Evolutionary conservation across 2,888 invertebrate species (phyloP).

Genomic region (Carcina quercana): DNA sequence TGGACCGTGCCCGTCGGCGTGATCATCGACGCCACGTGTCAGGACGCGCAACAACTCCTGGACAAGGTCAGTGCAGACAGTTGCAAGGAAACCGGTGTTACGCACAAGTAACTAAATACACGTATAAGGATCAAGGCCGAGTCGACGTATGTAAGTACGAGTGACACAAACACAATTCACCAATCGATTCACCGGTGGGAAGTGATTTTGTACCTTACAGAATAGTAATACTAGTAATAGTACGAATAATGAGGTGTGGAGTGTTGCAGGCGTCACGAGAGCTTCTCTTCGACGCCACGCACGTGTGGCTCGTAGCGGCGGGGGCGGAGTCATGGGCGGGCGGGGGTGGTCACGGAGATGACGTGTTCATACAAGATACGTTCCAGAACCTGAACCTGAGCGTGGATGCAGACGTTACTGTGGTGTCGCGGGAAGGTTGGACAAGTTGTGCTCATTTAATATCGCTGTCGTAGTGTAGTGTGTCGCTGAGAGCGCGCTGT

Average conservation of each 20-base stretch:
- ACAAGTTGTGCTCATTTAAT: not conserved
- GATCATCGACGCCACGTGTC: slow-evolving; percentile 35
- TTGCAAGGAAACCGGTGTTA: no score
- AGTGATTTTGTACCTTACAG: no score
- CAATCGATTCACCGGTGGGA: no score
- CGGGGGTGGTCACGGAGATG: slow-evolving; percentile 4
- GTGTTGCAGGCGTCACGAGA: slow-evolving; percentile 37
- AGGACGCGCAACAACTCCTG: slow-evolving; percentile 20
- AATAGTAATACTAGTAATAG: no score
- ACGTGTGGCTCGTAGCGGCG: slow-evolving; percentile 40
- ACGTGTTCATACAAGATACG: slow-evolving; percentile 18
- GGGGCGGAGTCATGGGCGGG: slow-evolving; percentile 11
- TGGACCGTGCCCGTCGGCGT: slow-evolving; percentile 33
- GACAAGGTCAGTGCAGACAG: slow-evolving; percentile 25
- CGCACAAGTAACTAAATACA: no score
- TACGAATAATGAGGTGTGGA: no score
- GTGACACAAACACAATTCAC: no score
- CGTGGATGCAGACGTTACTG: slow-evolving; percentile 41
- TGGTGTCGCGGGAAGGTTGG: slow-evolving; percentile 20
- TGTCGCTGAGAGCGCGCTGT: not conserved
- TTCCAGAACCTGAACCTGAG: slow-evolving; percentile 43
- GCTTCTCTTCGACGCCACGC: slow-evolving; percentile 37
- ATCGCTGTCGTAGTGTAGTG: not conserved
- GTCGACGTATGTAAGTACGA: no score
- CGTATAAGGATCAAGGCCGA: no score